Evolutionary conservation across 2,888 invertebrate genomes (phyloP), one percentile per base, ranked within the genome.

Genomic region (Ephialtes manifestator): DNA sequence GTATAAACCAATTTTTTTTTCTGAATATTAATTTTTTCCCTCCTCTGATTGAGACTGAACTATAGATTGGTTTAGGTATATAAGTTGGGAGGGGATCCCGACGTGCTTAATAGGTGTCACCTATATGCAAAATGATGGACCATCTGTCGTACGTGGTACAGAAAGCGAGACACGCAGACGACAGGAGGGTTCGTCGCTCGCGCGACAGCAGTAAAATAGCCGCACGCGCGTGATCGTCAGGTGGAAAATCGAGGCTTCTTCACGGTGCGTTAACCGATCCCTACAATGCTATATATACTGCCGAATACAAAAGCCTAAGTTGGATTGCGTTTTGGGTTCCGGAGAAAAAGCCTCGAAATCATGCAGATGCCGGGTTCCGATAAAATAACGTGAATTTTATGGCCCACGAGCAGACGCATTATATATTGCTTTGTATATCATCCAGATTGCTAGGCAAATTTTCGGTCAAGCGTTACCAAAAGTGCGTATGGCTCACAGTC

Each of bases 221-320:
- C 77, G 74, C 48, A 76, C 81, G 78, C 84, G 68, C 83, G 83
- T 83, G 85, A 79, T 86, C 76, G 87, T 91, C 91, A 91, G 91
- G 91, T 91, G 91, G 91, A 91, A 91, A 91, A 91, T 90, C 91
- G 84, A 75, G 88, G 87, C 88, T 90, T 89, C 85, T 90, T 89
- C 87, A 88, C 84, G 87, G 87, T 85, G 85, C 87, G 85, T 88
- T 88, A 87, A 80, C 83, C 63, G 83, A 79, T 79, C 81, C 60
- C 31, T 15, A 39, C 39, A 65, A 39, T 39, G 18, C 5, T 39
- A 4, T 63, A 39, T 74, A 58, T 43, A 68, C 68, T 28, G 71
- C 51, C 65, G 76, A 35, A 48, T 43, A 65, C 53, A 82, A 76
- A 77, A 72, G 51, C 39, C 81, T 78, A 80, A 76, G 79, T 79